A percentile compares a stretch with the other conserved stretches of the same genome.
Conservation (phyloP, 2,888 invertebrate species). For the Acanthosepion esculentum region DNA sequence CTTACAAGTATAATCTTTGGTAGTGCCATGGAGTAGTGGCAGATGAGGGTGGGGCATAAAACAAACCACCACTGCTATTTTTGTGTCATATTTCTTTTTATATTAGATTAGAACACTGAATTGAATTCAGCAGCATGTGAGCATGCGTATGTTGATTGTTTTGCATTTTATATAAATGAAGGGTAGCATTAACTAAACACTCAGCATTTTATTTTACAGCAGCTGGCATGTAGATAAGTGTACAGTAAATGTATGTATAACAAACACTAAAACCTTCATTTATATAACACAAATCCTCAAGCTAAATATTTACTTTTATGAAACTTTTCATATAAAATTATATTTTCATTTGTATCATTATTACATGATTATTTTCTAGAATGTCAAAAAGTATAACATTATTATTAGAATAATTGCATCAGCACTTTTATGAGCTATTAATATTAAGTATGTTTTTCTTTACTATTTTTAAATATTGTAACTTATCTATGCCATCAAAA, state of each 20-base stretch:
- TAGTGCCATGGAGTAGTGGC: neutral
- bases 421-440: too few species aligned
- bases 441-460: too few species aligned
- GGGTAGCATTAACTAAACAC: neutral
- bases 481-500: too few species aligned
- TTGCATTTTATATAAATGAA: constrained; percentile 20
- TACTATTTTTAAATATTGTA: too few species aligned
- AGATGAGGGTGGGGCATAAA: neutral
- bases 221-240: neutral
- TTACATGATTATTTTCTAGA: too few species aligned
- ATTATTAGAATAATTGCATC: too few species aligned
- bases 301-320: neutral
- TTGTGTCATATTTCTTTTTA: constrained; percentile 2
- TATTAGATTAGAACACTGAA: constrained; percentile 14
- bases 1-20: neutral
- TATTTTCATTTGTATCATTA: too few species aligned
- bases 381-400: too few species aligned
- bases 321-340: too few species aligned
- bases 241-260: neutral
- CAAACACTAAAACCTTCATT: neutral
- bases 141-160: neutral
- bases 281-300: neutral
- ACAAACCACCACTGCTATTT: neutral
- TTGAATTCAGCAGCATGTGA: constrained; percentile 17
- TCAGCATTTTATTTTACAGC: neutral